These are phyloP conservation scores for Daboia siamensis DNA, from an alignment of 2,113 vertebrate species.

Conservation along the genomic window DNA sequence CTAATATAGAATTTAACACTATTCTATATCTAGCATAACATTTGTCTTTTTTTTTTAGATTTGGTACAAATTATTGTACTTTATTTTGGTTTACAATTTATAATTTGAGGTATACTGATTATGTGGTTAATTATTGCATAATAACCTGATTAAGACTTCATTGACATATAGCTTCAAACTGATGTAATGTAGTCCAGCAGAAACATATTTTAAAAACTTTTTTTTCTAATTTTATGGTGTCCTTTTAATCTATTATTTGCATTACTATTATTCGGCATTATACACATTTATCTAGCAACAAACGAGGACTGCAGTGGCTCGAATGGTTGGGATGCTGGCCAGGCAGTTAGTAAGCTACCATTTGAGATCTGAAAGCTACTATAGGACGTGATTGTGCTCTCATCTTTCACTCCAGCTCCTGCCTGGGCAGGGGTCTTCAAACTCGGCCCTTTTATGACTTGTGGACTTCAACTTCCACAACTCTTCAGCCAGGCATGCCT, in stretches of 20 bases:
- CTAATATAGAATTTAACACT: neutral
- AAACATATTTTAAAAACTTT: neutral
- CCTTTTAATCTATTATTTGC: neutral
- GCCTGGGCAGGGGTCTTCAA: too few relatives aligned
- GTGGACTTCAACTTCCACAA: too few relatives aligned
- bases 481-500: too few relatives aligned
- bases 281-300: neutral
- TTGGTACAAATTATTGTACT: neutral
- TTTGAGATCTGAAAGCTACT: neutral
- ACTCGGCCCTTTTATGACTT: too few relatives aligned
- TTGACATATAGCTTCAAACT: neutral
- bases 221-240: neutral
- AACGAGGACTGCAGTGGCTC: neutral
- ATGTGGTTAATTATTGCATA: neutral
- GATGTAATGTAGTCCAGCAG: neutral
- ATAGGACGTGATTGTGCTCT: neutral
- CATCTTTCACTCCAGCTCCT: neutral
- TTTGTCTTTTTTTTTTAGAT: neutral
- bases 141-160: neutral
- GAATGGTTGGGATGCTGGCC: neutral
- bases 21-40: neutral
- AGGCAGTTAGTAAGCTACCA: neutral
- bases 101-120: neutral
- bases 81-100: neutral
- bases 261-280: neutral